Conservation (phyloP, 2,888 invertebrate species). For the Rhaphigaster nebulosa region DNA sequence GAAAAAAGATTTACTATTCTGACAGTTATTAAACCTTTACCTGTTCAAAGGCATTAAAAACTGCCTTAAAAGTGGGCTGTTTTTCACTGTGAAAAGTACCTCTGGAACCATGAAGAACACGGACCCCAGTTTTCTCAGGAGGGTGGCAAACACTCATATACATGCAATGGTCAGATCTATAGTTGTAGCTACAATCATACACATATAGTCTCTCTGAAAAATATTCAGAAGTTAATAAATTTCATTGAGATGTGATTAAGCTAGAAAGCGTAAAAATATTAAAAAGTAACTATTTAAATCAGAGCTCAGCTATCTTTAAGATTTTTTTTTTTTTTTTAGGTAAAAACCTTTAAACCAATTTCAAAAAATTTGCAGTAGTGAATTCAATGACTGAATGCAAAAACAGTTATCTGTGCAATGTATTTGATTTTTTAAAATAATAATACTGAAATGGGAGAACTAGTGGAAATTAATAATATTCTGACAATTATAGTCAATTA, state of each 20-base stretch:
- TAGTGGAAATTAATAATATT: too few relatives aligned
- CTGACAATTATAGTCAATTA: too few relatives aligned
- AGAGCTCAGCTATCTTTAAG: not conserved
- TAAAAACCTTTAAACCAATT: too few relatives aligned
- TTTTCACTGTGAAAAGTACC: conserved; percentile 88
- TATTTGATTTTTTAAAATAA: too few relatives aligned
- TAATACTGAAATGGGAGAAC: too few relatives aligned
- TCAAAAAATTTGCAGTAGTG: too few relatives aligned
- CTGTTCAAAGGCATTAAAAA: conserved; percentile 77
- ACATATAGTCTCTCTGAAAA: conserved; percentile 79
- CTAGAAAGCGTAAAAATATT: not conserved
- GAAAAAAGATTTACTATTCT: too few relatives aligned
- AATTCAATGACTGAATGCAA: too few relatives aligned
- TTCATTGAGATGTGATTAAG: not conserved
- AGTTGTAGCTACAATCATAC: conserved; percentile 90
- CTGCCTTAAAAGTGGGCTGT: conserved; percentile 85
- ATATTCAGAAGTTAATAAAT: not conserved
- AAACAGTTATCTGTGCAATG: too few relatives aligned
- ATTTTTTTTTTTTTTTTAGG: too few relatives aligned
- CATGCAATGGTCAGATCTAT: conserved; percentile 96
- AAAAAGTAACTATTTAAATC: not conserved
- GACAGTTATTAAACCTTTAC: conserved; percentile 67
- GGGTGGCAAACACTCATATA: conserved; percentile 89
- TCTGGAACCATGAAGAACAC: conserved; percentile 89
- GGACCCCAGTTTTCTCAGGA: conserved; percentile 81